phyloP scores from a whole-genome alignment of 2,888 invertebrate species.

The Nemurella pictetii region DNA sequence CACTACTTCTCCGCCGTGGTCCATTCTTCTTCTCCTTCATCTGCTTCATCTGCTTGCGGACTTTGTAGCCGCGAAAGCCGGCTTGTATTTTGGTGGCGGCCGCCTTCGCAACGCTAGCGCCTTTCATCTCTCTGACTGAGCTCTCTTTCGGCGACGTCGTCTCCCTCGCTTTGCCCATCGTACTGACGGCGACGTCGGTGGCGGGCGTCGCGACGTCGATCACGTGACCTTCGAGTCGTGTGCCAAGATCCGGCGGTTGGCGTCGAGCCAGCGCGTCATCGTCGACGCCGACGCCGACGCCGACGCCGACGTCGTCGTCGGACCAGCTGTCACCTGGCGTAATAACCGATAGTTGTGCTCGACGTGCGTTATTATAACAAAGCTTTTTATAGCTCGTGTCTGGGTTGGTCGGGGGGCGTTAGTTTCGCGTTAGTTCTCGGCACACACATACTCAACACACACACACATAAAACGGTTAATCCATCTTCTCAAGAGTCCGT shows the following conservation, averaged over 20 bases:
- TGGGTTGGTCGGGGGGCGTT: neutral
- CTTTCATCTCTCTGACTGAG: constrained; percentile 49
- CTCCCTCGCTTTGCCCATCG: constrained; percentile 29
- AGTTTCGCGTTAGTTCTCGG: neutral
- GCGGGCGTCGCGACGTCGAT: constrained; percentile 1
- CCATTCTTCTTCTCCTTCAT: constrained; percentile 18
- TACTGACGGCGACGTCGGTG: constrained; percentile 22
- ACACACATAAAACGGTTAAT: neutral
- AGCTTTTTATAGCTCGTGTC: neutral
- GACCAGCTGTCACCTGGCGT: neutral
- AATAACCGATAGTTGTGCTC: neutral
- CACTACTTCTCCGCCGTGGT: constrained; percentile 30
- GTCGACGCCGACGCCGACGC: constrained; percentile 44
- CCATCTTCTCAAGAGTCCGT: neutral
- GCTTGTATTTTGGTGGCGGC: constrained; percentile 62
- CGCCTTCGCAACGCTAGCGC: constrained; percentile 47
- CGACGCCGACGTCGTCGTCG: neutral
- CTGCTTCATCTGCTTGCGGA: constrained; percentile 38
- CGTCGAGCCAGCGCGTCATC: constrained; percentile 40
- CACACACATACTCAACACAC: too few species aligned
- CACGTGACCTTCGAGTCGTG: constrained; percentile 18
- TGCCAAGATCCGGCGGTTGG: neutral
- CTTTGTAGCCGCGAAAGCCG: constrained; percentile 58
- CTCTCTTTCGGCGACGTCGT: constrained; percentile 33
- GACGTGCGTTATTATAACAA: neutral